Evolutionary conservation across 1,140 invertebrate species (phyloP).

Genomic region (Plodia interpunctella): DNA sequence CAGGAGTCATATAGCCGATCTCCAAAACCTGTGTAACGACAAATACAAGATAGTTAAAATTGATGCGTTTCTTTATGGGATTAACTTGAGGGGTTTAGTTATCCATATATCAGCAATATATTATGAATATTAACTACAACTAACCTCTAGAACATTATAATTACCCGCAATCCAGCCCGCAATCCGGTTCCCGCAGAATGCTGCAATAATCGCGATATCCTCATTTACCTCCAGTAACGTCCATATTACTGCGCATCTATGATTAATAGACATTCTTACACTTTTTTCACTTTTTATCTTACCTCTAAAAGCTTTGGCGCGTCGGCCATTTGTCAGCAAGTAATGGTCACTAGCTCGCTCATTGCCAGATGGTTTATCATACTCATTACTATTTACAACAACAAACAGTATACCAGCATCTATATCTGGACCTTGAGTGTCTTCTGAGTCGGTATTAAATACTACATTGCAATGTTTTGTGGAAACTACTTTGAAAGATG

Average conservation of each 20-base stretch:
- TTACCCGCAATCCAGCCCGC: not conserved
- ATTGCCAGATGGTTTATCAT: constrained; percentile 1
- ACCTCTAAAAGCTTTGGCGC: not conserved
- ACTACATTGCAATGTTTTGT: not conserved
- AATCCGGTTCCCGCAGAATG: not conserved
- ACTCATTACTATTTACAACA: not conserved
- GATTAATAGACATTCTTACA: constrained; percentile 2
- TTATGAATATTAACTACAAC: too few species aligned
- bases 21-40: too few species aligned
- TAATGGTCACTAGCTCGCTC: not conserved
- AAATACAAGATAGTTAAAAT: too few species aligned
- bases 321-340: not conserved
- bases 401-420: too few species aligned
- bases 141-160: not conserved
- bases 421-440: not conserved
- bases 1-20: too few species aligned
- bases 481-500: not conserved
- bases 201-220: not conserved
- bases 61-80: too few species aligned
- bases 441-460: not conserved
- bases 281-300: not conserved
- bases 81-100: too few species aligned
- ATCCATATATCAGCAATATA: too few species aligned
- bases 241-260: not conserved
- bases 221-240: not conserved